Evolutionary conservation across 2,888 invertebrate species (phyloP).

Genomic region (Parnassius smintheus): DNA sequence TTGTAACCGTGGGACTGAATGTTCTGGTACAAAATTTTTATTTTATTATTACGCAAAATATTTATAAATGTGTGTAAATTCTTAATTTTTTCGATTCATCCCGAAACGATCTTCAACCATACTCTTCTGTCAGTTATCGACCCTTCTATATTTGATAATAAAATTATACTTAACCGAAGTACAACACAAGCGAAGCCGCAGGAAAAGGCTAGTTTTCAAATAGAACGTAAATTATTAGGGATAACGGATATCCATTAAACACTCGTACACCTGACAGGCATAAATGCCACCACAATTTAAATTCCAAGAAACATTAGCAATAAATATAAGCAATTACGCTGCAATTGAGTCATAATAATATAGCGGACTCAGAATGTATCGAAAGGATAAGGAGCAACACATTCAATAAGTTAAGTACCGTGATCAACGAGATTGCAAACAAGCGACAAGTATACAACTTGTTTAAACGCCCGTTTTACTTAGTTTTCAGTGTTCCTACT

Average conservation of each 20-base stretch:
- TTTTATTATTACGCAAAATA: too few relatives aligned
- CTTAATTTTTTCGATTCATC: too few relatives aligned
- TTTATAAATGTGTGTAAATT: too few relatives aligned
- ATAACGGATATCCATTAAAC: constrained; percentile 1
- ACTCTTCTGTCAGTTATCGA: too few relatives aligned
- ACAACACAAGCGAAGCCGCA: background rate
- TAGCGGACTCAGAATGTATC: constrained; percentile 9
- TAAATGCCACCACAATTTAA: constrained; percentile 14
- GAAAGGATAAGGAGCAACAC: constrained; percentile 11
- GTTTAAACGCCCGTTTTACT: background rate
- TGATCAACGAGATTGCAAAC: background rate
- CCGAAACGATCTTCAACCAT: too few relatives aligned
- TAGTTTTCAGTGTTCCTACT: too few relatives aligned
- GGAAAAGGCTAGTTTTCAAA: background rate
- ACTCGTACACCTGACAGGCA: constrained; percentile 5
- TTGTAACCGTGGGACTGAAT: too few relatives aligned
- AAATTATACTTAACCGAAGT: background rate
- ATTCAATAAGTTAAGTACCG: background rate
- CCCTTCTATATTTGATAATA: too few relatives aligned
- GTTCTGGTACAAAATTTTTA: too few relatives aligned
- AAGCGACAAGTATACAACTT: background rate
- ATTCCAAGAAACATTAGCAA: constrained; percentile 15
- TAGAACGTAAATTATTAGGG: constrained; percentile 1
- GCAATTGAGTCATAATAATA: constrained; percentile 22
- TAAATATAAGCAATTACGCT: constrained; percentile 23